Evolutionary conservation across 2,797 vertebrate genomes (phyloP), one percentile per base, ranked within the genome.

Genomic region (Arrhamphus sclerolepis): DNA sequence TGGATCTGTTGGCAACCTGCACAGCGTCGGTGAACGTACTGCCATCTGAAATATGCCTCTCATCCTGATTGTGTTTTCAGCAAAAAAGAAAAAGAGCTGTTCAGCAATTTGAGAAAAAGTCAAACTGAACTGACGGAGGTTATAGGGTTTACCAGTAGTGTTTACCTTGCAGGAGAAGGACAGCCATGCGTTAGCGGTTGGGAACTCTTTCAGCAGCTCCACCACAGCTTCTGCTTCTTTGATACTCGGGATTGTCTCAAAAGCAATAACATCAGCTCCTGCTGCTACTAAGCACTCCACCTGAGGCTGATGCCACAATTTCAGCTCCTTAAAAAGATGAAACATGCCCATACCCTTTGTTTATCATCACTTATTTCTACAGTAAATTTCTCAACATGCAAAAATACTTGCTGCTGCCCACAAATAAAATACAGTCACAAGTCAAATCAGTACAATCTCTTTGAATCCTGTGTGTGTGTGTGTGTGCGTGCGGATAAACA

Each of bases 131-230:
- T 0, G 5, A 26, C 11, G 9, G 0, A 3, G 1, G 6, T 4
- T 14, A 3, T 18, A 3, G 4, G 3, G 3, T 20, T 13, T 1
- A 11, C 6, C 6, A n/a, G 18, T n/a, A 8, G 17, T 14, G 5
- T n/a, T 86, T 83, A 94, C 94, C 93, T 94, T 93, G 62, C 92
- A 93, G 19, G 94, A 94, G 77, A 94, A 94, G 44, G 93, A 88
- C 34, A 95, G 84, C 94, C 93, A 95, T 61, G 92, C 93, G 75
- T 85, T 82, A 1, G 69, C 59, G 67, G 88, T 72, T 1, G 94
- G 93, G 64, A 94, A 94, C 81, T 95, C 94, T 65, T 81, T 82
- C 39, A 95, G 89, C 58, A 95, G 86, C 75, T 93, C 89, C 53
- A 93, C 67, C 62, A 94, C 56, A 39, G 93, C 93, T 53, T 87